These are phyloP conservation scores for Cynoglossus semilaevis DNA, from an alignment of 2,113 vertebrate species.

Conservation along the genomic window DNA sequence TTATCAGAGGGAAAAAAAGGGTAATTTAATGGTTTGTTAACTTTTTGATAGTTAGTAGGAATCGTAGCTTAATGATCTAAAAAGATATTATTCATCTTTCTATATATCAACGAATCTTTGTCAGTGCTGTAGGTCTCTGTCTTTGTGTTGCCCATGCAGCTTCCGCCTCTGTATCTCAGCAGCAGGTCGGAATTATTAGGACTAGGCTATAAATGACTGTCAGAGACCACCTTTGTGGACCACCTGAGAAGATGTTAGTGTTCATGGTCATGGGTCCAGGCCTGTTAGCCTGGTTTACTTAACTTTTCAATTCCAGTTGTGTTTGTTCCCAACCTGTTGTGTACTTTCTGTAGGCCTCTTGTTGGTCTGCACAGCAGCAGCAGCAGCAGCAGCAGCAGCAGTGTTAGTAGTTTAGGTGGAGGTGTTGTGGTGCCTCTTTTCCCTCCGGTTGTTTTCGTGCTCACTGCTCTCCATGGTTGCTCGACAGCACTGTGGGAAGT, in stretches of 20 bases:
- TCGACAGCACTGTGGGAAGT: constrained; percentile 56
- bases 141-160: not conserved
- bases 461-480: constrained; percentile 52
- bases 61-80: too few relatives aligned
- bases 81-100: too few relatives aligned
- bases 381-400: constrained; percentile 8
- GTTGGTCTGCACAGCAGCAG: constrained; percentile 8
- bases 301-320: not conserved
- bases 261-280: constrained; percentile 10
- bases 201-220: constrained; percentile 57
- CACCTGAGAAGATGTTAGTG: constrained; percentile 50
- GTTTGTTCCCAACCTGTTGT: not conserved
- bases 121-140: constrained; percentile 8
- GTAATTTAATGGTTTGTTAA: too few relatives aligned
- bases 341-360: too few relatives aligned
- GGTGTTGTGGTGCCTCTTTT: not conserved
- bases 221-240: constrained; percentile 74
- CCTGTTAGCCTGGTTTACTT: not conserved
- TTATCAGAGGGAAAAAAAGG: too few relatives aligned
- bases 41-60: too few relatives aligned
- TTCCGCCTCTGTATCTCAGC: constrained; percentile 43
- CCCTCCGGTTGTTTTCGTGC: constrained; percentile 42
- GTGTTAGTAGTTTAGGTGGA: not conserved
- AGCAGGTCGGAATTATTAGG: constrained; percentile 68
- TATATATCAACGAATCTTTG: not conserved